phyloP scores from a whole-genome alignment of 2,797 vertebrate species.

The Novumbra hubbsi region DNA sequence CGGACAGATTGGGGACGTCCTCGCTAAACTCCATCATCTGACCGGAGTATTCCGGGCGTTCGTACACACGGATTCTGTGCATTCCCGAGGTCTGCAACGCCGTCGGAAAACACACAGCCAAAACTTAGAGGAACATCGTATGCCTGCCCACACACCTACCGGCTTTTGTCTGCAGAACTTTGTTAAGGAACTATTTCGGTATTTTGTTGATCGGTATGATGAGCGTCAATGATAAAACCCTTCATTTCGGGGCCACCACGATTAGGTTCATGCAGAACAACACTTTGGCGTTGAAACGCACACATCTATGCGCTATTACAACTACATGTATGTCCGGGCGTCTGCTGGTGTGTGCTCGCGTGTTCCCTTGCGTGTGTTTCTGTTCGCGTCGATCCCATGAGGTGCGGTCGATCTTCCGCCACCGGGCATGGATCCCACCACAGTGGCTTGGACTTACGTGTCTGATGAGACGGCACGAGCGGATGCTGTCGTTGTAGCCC shows the following conservation, averaged over 20 bases:
- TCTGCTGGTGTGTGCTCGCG: background rate
- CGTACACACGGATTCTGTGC: background rate
- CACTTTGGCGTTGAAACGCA: background rate
- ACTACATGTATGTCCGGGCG: background rate
- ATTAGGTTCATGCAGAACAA: background rate
- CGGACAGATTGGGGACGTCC: background rate
- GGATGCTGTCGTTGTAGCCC: conserved; percentile 60
- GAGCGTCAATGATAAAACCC: background rate
- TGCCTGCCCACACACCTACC: background rate
- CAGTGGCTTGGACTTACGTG: conserved; percentile 45
- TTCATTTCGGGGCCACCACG: background rate
- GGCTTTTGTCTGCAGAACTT: background rate
- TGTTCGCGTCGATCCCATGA: background rate
- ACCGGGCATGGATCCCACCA: background rate
- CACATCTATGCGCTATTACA: background rate
- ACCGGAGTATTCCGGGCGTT: background rate
- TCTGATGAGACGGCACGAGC: conserved; percentile 53
- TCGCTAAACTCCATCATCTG: conserved; percentile 7
- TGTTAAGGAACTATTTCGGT: too few relatives aligned
- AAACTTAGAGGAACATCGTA: background rate
- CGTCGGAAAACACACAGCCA: background rate
- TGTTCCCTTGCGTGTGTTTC: background rate
- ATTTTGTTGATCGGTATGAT: background rate
- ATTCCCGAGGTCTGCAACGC: background rate
- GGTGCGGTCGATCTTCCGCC: background rate